A percentile compares a stretch with the other conserved stretches of the same genome.
Conservation (phyloP, 2,797 vertebrate species). For the Tachyglossus aculeatus region DNA sequence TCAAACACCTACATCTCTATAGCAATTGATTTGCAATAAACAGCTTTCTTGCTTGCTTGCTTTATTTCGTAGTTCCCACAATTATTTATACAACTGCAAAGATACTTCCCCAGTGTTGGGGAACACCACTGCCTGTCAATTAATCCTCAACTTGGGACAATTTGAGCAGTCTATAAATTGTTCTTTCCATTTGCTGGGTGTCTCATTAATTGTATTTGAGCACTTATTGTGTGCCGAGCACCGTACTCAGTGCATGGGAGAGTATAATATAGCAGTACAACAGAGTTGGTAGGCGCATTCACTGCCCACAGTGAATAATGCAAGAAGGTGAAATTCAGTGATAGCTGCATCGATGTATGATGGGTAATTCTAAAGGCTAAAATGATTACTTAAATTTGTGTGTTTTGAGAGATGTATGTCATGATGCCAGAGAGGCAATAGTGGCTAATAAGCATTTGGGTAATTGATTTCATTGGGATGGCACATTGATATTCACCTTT, state of each 20-base stretch:
- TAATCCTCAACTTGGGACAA: slow-evolving; percentile 40
- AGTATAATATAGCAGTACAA: no score
- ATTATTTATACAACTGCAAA: slow-evolving; percentile 41
- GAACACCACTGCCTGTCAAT: slow-evolving; percentile 5
- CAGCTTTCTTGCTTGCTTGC: slow-evolving; percentile 11
- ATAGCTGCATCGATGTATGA: no score
- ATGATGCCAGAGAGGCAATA: neutral
- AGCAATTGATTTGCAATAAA: slow-evolving; percentile 35
- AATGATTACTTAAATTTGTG: slow-evolving; percentile 16
- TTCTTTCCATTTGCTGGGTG: no score
- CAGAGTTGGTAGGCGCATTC: no score
- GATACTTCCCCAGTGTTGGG: slow-evolving; percentile 48
- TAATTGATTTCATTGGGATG: slow-evolving; percentile 41
- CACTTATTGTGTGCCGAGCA: no score
- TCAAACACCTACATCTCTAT: neutral
- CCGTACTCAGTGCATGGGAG: no score
- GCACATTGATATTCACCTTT: slow-evolving; percentile 13
- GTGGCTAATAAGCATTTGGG: slow-evolving; percentile 19
- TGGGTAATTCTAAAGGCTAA: slow-evolving; percentile 8
- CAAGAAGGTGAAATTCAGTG: no score
- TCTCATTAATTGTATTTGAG: no score
- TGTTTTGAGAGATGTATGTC: neutral
- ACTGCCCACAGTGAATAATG: no score
- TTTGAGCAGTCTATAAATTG: slow-evolving; percentile 4
- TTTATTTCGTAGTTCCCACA: slow-evolving; percentile 35